Conservation (phyloP, 1,140 invertebrate species). For the Drosophila saltans region DNA sequence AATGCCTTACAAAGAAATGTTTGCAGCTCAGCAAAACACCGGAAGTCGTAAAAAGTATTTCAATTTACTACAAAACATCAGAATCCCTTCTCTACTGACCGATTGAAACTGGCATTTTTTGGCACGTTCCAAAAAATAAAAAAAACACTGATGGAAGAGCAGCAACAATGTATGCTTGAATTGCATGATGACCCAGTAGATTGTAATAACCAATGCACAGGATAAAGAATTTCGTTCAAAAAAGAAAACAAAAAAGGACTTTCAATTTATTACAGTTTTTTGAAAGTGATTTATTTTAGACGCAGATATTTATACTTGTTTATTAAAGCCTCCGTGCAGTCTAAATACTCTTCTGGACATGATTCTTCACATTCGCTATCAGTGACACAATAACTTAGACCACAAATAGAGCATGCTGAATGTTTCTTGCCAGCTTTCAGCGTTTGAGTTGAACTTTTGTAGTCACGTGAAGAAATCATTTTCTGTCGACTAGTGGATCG, state of each 20-base stretch:
- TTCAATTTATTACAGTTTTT: constrained; percentile 2
- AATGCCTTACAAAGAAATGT: constrained; percentile 57
- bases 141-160: neutral
- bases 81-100: constrained; percentile 23
- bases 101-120: constrained; percentile 28
- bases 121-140: constrained; percentile 18
- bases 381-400: neutral
- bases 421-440: neutral
- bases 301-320: constrained; percentile 11
- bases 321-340: neutral
- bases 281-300: constrained; percentile 7
- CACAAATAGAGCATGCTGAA: neutral
- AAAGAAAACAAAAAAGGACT: neutral
- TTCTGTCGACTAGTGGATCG: neutral
- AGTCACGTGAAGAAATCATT: neutral
- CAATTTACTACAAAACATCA: constrained; percentile 65
- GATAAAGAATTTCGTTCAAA: neutral
- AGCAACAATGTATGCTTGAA: constrained; percentile 29
- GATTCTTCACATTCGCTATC: neutral
- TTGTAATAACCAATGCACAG: neutral
- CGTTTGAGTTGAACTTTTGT: neutral
- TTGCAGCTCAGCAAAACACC: constrained; percentile 61
- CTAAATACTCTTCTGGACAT: neutral
- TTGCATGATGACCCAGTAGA: neutral
- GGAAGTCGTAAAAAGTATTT: constrained; percentile 71